Conservation (phyloP, 1,140 invertebrate genomes). For the Drosophila sp. region DNA sequence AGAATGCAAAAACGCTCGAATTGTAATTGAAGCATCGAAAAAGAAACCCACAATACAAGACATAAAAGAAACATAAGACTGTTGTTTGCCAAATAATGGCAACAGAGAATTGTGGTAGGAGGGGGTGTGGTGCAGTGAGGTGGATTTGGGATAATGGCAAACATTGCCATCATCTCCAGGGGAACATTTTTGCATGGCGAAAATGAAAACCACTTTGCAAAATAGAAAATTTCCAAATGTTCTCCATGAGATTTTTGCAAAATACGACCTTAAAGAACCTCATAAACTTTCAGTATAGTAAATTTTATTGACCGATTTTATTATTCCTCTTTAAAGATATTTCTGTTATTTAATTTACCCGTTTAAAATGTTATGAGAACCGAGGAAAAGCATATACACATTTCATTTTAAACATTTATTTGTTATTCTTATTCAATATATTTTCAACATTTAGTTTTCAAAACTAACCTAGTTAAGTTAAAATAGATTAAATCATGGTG, state of each 20-base stretch:
- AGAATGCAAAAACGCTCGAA: not conserved
- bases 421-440: too few relatives aligned
- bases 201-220: not conserved
- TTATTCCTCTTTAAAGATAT: too few relatives aligned
- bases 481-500: too few relatives aligned
- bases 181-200: not conserved
- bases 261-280: not conserved
- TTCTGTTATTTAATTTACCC: too few relatives aligned
- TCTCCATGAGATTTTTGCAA: not conserved
- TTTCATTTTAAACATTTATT: too few relatives aligned
- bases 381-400: too few relatives aligned
- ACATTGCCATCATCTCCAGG: slow-evolving; percentile 1
- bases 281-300: too few relatives aligned
- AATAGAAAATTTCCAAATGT: not conserved
- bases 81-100: not conserved
- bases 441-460: too few relatives aligned
- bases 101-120: not conserved
- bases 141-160: not conserved
- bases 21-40: slow-evolving; percentile 11
- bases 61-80: slow-evolving; percentile 5
- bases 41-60: not conserved
- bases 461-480: too few relatives aligned
- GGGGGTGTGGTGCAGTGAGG: too few relatives aligned
- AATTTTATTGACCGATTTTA: too few relatives aligned
- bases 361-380: too few relatives aligned